Evolutionary conservation across 2,797 vertebrate species (phyloP).

Genomic region (Rhinatrema bivittatum): DNA sequence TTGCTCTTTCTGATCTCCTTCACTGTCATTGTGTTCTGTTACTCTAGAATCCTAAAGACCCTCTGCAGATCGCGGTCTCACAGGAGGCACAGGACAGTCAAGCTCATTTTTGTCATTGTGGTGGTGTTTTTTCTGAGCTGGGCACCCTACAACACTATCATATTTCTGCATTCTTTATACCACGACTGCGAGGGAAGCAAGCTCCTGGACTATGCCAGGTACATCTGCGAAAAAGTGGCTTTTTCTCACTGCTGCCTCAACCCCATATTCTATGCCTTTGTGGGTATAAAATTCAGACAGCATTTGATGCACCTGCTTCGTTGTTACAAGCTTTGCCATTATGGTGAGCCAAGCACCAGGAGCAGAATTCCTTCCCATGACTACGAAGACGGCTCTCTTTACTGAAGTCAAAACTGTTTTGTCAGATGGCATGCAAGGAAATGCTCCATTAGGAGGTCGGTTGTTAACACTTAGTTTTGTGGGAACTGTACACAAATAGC

Average conservation of each 20-base stretch:
- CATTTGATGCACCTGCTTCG: slow-evolving; percentile 52
- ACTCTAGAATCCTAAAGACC: slow-evolving; percentile 66
- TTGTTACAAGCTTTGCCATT: background rate
- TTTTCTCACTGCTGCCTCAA: slow-evolving; percentile 90
- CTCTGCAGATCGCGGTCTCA: slow-evolving; percentile 60
- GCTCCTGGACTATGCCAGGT: slow-evolving; percentile 40
- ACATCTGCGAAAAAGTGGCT: slow-evolving; percentile 65
- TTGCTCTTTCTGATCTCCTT: slow-evolving; percentile 66
- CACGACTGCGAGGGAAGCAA: slow-evolving; percentile 37
- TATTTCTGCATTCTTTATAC: slow-evolving; percentile 61
- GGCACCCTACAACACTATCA: slow-evolving; percentile 78
- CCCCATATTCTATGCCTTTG: slow-evolving; percentile 84
- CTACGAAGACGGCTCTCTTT: slow-evolving; percentile 40
- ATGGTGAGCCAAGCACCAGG: background rate
- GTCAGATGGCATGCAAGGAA: too few species aligned
- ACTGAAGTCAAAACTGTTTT: too few species aligned
- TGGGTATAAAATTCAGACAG: slow-evolving; percentile 82
- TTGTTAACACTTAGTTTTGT: too few species aligned
- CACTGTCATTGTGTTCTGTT: slow-evolving; percentile 70
- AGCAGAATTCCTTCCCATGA: background rate
- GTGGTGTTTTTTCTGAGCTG: slow-evolving; percentile 81
- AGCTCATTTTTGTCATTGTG: slow-evolving; percentile 78
- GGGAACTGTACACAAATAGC: too few species aligned
- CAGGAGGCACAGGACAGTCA: slow-evolving; percentile 69
- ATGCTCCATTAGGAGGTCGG: too few species aligned